Evolutionary conservation across 2,888 invertebrate genomes (phyloP).

Genomic region (Bursaphelenchus okinawaensis): DNA sequence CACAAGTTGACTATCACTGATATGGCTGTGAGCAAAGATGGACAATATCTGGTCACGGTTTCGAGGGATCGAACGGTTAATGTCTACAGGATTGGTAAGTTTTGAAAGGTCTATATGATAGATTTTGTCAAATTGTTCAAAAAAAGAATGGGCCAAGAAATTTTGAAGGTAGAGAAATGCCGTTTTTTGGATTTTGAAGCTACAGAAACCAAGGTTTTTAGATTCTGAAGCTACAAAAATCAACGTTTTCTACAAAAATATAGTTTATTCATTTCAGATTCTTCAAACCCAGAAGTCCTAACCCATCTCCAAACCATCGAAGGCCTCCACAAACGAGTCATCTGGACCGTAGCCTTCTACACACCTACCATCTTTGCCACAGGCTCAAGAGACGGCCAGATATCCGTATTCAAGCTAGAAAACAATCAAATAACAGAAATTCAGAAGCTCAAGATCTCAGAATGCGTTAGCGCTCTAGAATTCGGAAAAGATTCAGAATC

Average conservation of each 20-base stretch:
- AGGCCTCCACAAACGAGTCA: conserved; percentile 2
- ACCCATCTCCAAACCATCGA: not conserved
- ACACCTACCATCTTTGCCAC: conserved; percentile 3
- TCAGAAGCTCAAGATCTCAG: not conserved
- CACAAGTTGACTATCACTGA: conserved; percentile 8
- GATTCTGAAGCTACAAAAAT: too few relatives aligned
- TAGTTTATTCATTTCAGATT: not conserved
- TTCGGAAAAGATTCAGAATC: not conserved
- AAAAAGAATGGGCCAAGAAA: too few relatives aligned
- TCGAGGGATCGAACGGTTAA: conserved; percentile 6
- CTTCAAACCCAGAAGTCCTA: not conserved
- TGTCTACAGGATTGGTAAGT: conserved; percentile 1
- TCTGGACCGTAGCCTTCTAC: conserved; percentile 4
- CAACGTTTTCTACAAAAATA: not conserved
- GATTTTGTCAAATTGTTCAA: too few relatives aligned
- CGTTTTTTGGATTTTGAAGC: too few relatives aligned
- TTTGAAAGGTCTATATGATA: too few relatives aligned
- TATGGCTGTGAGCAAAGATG: not conserved
- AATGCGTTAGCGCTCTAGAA: conserved; percentile 3
- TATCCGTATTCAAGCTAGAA: not conserved
- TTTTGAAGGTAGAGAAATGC: too few relatives aligned
- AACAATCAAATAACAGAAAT: not conserved
- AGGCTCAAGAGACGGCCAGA: conserved; percentile 4
- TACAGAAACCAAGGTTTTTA: too few relatives aligned
- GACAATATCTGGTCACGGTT: conserved; percentile 3